Evolutionary conservation across 2,113 vertebrate genomes (phyloP).

Genomic region (Nerophis ophidion): DNA sequence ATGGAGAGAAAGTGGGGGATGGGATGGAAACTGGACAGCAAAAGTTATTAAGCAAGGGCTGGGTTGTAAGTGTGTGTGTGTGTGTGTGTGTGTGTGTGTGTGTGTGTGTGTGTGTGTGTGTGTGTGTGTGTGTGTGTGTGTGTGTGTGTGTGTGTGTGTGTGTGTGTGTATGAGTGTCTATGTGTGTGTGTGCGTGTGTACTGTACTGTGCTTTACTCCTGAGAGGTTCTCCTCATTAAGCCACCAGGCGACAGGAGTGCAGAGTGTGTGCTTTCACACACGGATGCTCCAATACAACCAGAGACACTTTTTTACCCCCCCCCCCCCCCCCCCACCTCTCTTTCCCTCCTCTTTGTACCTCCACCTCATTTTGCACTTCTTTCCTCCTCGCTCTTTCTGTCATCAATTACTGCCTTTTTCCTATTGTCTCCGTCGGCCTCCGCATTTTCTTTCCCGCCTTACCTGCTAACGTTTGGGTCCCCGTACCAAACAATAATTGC

Average conservation of each 20-base stretch:
- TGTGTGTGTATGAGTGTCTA: constrained; percentile 7
- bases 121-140: constrained; percentile 25
- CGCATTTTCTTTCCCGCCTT: constrained; percentile 7
- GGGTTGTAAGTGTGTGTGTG: constrained; percentile 54
- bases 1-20: constrained; percentile 53
- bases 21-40: constrained; percentile 56
- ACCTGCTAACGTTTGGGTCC: constrained; percentile 16
- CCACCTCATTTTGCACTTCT: not conserved
- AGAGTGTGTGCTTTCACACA: constrained; percentile 69
- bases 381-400: not conserved
- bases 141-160: too few species aligned
- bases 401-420: constrained; percentile 3
- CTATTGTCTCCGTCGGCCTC: constrained; percentile 5
- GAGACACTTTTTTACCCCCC: constrained; percentile 30
- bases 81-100: constrained; percentile 16
- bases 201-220: constrained; percentile 26
- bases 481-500: constrained; percentile 8
- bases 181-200: constrained; percentile 18
- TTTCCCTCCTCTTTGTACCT: constrained; percentile 7
- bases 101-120: constrained; percentile 6
- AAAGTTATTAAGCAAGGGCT: constrained; percentile 70
- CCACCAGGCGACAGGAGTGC: constrained; percentile 64
- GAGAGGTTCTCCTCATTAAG: constrained; percentile 69
- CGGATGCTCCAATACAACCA: constrained; percentile 58
- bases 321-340: constrained; percentile 4